Evolutionary conservation across 1,140 invertebrate genomes (phyloP).

Genomic region (Panagrolaimus sp.): DNA sequence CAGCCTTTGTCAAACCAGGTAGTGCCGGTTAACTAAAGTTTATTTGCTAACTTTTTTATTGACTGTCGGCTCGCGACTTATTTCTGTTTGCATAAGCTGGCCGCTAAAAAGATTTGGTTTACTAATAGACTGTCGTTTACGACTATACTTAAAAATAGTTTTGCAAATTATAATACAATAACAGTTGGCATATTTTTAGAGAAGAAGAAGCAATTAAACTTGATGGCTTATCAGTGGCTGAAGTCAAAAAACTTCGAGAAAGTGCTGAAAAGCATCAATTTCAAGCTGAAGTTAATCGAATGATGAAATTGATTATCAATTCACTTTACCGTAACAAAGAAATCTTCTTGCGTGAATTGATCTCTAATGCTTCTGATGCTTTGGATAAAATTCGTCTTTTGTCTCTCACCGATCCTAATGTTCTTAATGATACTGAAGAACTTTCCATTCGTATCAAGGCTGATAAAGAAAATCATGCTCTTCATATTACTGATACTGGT

Average conservation of each 20-base stretch:
- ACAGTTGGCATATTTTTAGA: conserved; percentile 59
- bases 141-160: background rate
- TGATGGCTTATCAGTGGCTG: conserved; percentile 86
- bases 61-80: conserved; percentile 1
- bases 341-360: conserved; percentile 92
- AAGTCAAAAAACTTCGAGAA: conserved; percentile 82
- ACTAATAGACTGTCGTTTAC: background rate
- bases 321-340: conserved; percentile 96
- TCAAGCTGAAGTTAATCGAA: conserved; percentile 74
- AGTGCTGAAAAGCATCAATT: conserved; percentile 87
- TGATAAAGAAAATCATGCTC: conserved; percentile 85
- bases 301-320: conserved; percentile 99
- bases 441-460: conserved; percentile 87
- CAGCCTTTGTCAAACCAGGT: conserved; percentile 1
- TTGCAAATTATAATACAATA: background rate
- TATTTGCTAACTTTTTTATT: conserved; percentile 13
- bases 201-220: conserved; percentile 95
- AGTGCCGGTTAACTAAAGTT: conserved; percentile 11
- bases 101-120: background rate
- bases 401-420: conserved; percentile 76
- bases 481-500: conserved; percentile 92
- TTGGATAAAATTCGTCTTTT: conserved; percentile 84
- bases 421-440: conserved; percentile 73
- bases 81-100: conserved; percentile 5
- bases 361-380: conserved; percentile 92